phyloP scores from a whole-genome alignment of 2,797 vertebrate species.

The Karalla daura region DNA sequence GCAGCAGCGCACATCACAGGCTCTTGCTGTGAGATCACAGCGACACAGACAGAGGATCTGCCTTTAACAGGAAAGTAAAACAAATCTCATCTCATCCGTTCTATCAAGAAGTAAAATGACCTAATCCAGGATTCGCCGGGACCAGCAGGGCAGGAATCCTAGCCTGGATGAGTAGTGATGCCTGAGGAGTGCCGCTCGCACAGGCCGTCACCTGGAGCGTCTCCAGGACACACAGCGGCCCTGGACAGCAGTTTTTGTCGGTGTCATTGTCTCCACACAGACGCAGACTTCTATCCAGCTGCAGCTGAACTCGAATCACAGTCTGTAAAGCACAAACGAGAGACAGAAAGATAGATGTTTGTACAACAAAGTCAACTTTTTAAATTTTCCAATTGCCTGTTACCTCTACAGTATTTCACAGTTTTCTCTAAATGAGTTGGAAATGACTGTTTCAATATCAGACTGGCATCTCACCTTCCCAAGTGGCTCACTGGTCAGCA shows the following conservation, averaged over 20 bases:
- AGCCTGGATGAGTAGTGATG: constrained; percentile 88
- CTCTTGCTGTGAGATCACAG: constrained; percentile 87
- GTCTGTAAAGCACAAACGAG: constrained; percentile 58
- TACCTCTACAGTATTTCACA: not conserved
- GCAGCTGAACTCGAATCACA: constrained; percentile 78
- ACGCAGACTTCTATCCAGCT: constrained; percentile 74
- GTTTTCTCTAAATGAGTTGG: not conserved
- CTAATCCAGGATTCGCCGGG: constrained; percentile 76
- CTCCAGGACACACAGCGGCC: constrained; percentile 85
- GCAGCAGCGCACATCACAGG: constrained; percentile 92
- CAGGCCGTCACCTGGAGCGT: constrained; percentile 89
- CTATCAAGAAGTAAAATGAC: too few relatives aligned
- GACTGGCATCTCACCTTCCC: constrained; percentile 72
- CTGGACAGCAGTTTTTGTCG: constrained; percentile 79
- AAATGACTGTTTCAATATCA: not conserved
- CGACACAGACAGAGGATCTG: constrained; percentile 75
- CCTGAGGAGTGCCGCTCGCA: constrained; percentile 59
- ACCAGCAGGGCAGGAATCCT: constrained; percentile 85
- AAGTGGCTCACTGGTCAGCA: constrained; percentile 66
- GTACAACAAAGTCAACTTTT: not conserved
- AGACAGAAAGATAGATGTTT: not conserved
- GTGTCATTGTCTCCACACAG: constrained; percentile 82
- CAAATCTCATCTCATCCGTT: not conserved
- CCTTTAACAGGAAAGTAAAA: not conserved
- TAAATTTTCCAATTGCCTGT: not conserved